Percentiles rank a stretch among this genome's conserved stretches.
Evolutionary conservation across 1,140 invertebrate species (phyloP).

Genomic region (Drosophila nebulosa): DNA sequence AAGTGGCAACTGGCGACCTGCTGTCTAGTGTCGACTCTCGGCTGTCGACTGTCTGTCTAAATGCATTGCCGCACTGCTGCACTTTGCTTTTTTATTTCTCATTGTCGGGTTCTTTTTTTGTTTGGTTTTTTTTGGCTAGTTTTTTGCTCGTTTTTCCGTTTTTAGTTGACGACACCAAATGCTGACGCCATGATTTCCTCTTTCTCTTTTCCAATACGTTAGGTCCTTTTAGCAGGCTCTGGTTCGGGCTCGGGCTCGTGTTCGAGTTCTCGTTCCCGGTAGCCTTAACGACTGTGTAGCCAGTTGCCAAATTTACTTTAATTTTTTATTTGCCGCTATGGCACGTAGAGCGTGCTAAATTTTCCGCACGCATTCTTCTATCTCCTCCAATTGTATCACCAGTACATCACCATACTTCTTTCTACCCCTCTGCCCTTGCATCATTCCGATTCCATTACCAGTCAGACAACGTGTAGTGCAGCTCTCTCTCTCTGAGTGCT

Average conservation of each 20-base stretch:
- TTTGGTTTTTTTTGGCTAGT: background rate
- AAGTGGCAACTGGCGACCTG: constrained; percentile 15
- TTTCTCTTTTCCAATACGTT: background rate
- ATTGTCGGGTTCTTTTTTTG: constrained; percentile 6
- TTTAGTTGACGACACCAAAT: constrained; percentile 32
- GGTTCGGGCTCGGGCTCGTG: constrained; percentile 18
- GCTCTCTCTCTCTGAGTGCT: background rate
- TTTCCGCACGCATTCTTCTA: constrained; percentile 67
- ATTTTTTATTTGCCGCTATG: constrained; percentile 68
- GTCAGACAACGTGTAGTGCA: background rate
- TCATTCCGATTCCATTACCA: constrained; percentile 37
- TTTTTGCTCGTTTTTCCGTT: background rate
- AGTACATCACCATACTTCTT: background rate
- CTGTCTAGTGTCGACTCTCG: constrained; percentile 16
- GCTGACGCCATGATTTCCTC: constrained; percentile 48
- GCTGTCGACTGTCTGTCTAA: constrained; percentile 38
- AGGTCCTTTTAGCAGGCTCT: background rate
- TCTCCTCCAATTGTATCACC: constrained; percentile 10
- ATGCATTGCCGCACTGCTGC: constrained; percentile 70
- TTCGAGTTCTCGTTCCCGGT: background rate
- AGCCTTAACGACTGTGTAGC: constrained; percentile 56
- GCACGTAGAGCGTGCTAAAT: constrained; percentile 73
- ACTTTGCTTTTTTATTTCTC: constrained; percentile 27
- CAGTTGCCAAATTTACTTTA: constrained; percentile 77
- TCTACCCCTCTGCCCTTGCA: background rate